Evolutionary conservation across 2,888 invertebrate genomes (phyloP).

Genomic region (Eledone cirrhosa): DNA sequence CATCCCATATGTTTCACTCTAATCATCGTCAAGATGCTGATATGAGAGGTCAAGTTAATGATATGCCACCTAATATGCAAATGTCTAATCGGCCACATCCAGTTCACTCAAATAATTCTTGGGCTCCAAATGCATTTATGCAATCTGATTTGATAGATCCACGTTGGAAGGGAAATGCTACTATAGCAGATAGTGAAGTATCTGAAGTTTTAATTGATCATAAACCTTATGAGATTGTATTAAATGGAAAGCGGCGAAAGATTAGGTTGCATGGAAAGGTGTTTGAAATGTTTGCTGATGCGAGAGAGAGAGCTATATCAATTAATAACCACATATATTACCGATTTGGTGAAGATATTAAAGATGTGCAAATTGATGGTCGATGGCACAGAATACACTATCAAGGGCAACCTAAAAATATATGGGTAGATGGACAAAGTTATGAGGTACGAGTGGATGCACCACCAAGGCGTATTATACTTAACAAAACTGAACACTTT

Average conservation of each 20-base stretch:
- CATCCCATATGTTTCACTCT: neutral
- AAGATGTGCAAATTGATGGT: constrained; percentile 49
- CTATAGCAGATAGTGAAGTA: constrained; percentile 45
- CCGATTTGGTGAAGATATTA: constrained; percentile 57
- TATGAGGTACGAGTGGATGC: constrained; percentile 62
- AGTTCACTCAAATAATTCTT: neutral
- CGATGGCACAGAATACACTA: constrained; percentile 50
- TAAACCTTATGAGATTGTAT: constrained; percentile 53
- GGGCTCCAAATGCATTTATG: neutral
- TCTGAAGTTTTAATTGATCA: constrained; percentile 59
- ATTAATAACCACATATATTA: constrained; percentile 57
- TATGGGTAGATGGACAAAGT: constrained; percentile 63
- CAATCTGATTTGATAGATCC: constrained; percentile 38
- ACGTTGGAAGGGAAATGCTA: constrained; percentile 48
- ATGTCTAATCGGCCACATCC: neutral
- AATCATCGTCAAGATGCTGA: constrained; percentile 18
- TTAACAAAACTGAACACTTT: constrained; percentile 82
- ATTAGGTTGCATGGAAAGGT: constrained; percentile 32
- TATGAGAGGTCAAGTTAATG: neutral
- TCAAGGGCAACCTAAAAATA: constrained; percentile 53
- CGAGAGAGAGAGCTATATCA: constrained; percentile 49
- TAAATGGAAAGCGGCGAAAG: constrained; percentile 44
- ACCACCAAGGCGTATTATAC: constrained; percentile 73
- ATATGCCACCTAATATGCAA: neutral
- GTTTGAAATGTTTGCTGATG: constrained; percentile 48